Evolutionary conservation across 2,797 vertebrate species (phyloP), one percentile per base, ranked within the genome.

Genomic region (Gallinago nigripennis): DNA sequence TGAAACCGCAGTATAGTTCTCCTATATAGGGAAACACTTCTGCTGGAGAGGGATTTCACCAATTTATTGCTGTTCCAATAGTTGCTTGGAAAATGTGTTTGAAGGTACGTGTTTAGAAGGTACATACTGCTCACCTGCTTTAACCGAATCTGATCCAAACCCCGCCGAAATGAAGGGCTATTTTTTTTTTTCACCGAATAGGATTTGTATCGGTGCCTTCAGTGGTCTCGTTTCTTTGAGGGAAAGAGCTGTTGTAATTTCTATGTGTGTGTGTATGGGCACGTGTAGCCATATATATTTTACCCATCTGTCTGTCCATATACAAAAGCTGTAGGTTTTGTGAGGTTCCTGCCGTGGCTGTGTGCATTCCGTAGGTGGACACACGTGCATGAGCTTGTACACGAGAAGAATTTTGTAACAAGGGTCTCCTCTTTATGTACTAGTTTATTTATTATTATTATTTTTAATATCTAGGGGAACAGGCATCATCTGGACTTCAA

Each of bases 51-150:
- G 23, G 43, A 35, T 85, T 78, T 90, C 76, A 72, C 43, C 37
- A 30, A 25, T 51, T 33, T 75, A 11, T 56, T 79, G 72, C 46
- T 24, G 41, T 66, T 86, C 35, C 61, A 41, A 3, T 6, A 61
- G 54, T 21, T 70, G 61, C 65, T 89, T 77, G 68, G 86, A 63
- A 80, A 92, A 93, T 33, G 18, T 50, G 3, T 43, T 84, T 60
- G 53, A 33, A 63, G 9, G 24, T 50, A 31, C 1, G 1, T 57
- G 25, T 78, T 63, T 57, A 4, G 70, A 71, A 65, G 78, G 45
- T 69, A 11, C 12, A 2, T 16, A 6, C 18, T 13, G 24, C 65
- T 87, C 65, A 12, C 31, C 2, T 14, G 18, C 13, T 65, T 46
- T 61, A 78, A 61, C 57, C 3, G 3, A 83, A 77, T 46, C 53